Conservation (phyloP, 1,140 invertebrate genomes). For the Drosophila jambulina region DNA sequence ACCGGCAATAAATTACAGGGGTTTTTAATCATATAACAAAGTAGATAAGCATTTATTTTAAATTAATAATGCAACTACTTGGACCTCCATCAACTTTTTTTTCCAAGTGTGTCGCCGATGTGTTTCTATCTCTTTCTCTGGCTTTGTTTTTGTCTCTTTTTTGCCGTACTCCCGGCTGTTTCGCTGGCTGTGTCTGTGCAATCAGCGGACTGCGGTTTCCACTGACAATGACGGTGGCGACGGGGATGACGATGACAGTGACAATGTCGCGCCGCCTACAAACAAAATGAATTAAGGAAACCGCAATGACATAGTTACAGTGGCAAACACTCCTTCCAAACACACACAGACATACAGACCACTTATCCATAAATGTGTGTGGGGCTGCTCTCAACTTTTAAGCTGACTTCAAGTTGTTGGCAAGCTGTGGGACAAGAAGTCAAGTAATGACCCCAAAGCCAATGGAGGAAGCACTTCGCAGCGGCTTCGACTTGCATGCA, state of each 20-base stretch:
- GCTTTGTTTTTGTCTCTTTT: slow-evolving; percentile 3
- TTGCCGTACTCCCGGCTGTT: slow-evolving; percentile 1
- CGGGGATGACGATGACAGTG: slow-evolving; percentile 64
- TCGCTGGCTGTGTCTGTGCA: slow-evolving; percentile 21
- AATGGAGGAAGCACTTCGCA: slow-evolving; percentile 46
- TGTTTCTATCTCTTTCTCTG: slow-evolving; percentile 14
- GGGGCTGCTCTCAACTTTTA: slow-evolving; percentile 45
- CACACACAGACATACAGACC: slow-evolving; percentile 7
- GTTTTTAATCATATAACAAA: not conserved
- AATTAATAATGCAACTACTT: not conserved
- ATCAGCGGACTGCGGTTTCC: slow-evolving; percentile 60
- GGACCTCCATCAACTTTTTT: not conserved
- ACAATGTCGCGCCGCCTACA: slow-evolving; percentile 63
- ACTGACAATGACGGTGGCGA: slow-evolving; percentile 41
- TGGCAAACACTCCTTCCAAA: slow-evolving; percentile 41
- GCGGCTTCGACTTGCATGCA: slow-evolving; percentile 29
- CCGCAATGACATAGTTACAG: slow-evolving; percentile 82
- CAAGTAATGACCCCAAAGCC: slow-evolving; percentile 52
- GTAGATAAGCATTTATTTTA: not conserved
- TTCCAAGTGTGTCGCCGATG: slow-evolving; percentile 1
- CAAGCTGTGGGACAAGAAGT: slow-evolving; percentile 53
- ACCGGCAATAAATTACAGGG: not conserved
- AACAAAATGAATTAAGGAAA: slow-evolving; percentile 84
- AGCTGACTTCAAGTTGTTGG: slow-evolving; percentile 58
- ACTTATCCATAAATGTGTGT: slow-evolving; percentile 17